Evolutionary conservation across 2,888 invertebrate genomes (phyloP).

Genomic region (Lasiommata megera): DNA sequence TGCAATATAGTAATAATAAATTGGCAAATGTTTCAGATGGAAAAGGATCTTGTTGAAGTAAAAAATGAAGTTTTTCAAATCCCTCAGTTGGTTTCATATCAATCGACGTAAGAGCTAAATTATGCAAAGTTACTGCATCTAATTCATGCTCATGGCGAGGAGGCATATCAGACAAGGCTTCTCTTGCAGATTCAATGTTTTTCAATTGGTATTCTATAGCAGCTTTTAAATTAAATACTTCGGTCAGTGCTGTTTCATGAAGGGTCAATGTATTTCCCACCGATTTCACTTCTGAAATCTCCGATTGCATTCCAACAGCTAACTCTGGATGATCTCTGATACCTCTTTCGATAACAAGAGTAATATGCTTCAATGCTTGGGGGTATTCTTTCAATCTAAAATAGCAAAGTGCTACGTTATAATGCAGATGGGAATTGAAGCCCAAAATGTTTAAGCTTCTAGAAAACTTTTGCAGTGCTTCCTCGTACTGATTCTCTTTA

Average conservation of each 20-base stretch:
- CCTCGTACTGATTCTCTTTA: conserved; percentile 92
- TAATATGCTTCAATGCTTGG: conserved; percentile 95
- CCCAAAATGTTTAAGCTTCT: conserved; percentile 93
- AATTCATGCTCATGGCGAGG: conserved; percentile 97
- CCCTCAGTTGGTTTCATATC: conserved; percentile 94
- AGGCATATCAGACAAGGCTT: conserved; percentile 94
- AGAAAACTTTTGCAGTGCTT: conserved; percentile 94
- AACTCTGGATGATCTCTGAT: conserved; percentile 98
- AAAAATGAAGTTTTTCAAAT: conserved; percentile 91
- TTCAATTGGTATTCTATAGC: conserved; percentile 96
- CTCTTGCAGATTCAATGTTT: conserved; percentile 90
- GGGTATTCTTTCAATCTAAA: conserved; percentile 97
- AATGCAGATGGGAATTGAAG: conserved; percentile 94
- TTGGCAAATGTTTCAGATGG: conserved; percentile 99
- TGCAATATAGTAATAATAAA: conserved; percentile 95
- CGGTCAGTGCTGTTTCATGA: conserved; percentile 97
- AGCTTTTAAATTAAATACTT: conserved; percentile 98
- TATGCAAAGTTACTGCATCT: conserved; percentile 98
- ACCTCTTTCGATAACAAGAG: conserved; percentile 95
- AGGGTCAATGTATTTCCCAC: conserved; percentile 97
- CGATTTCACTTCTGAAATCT: conserved; percentile 94
- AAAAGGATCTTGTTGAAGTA: conserved; percentile 97
- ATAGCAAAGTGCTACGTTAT: conserved; percentile 97
- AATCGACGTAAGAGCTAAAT: conserved; percentile 95
- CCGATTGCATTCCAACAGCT: conserved; percentile 98